Conservation (phyloP, 1,140 invertebrate genomes). For the Papilio dardanus region DNA sequence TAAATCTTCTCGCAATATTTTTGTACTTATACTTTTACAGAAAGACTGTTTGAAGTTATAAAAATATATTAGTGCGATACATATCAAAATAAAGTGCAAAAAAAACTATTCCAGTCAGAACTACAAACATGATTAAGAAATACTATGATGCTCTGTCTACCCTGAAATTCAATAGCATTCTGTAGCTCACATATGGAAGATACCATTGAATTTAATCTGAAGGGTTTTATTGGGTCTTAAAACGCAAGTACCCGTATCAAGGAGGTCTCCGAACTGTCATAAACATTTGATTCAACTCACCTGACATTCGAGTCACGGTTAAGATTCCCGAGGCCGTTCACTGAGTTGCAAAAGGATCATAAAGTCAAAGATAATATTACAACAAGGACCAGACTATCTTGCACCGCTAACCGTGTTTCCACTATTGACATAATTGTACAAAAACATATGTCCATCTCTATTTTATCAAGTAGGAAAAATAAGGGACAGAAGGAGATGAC, state of each 20-base stretch:
- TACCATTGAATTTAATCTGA: slow-evolving; percentile 15
- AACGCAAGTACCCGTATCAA: slow-evolving; percentile 19
- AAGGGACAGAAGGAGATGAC: no score
- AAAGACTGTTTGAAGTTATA: not conserved
- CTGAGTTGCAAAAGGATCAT: not conserved
- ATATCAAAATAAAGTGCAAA: no score
- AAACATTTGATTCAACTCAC: slow-evolving; percentile 25
- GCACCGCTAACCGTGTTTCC: not conserved
- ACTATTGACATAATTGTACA: not conserved
- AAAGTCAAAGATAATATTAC: not conserved
- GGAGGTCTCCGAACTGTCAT: slow-evolving; percentile 3
- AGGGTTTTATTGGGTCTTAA: slow-evolving; percentile 24
- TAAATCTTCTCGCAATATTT: not conserved
- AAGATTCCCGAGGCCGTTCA: slow-evolving; percentile 14
- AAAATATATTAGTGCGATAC: not conserved
- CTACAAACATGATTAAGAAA: no score
- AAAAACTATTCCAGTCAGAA: no score
- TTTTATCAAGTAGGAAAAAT: no score
- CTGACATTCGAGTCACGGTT: slow-evolving; percentile 19
- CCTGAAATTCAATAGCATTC: not conserved
- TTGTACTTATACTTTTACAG: not conserved
- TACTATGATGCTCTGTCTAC: no score
- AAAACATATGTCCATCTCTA: not conserved
- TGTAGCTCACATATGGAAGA: not conserved
- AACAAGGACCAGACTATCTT: not conserved